phyloP scores from a whole-genome alignment of 1,140 invertebrate species.

The Drosophila virilis region DNA sequence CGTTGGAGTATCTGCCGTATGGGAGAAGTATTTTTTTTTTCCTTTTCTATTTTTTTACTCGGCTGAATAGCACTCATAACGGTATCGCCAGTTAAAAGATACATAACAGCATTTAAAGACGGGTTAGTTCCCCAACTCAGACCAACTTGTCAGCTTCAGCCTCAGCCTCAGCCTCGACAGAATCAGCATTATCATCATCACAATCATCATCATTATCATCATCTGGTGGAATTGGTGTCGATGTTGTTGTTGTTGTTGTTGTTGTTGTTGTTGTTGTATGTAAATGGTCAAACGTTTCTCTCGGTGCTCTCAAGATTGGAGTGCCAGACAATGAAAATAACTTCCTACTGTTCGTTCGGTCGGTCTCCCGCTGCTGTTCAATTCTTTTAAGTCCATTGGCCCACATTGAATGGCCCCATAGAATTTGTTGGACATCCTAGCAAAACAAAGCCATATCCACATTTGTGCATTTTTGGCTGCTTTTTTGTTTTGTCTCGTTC shows the following conservation, averaged over 20 bases:
- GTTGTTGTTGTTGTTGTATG: slow-evolving; percentile 43
- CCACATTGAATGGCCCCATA: slow-evolving; percentile 44
- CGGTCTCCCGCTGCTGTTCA: slow-evolving; percentile 49
- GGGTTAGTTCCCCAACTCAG: slow-evolving; percentile 3
- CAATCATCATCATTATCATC: slow-evolving; percentile 8
- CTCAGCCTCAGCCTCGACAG: slow-evolving; percentile 27
- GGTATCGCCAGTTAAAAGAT: slow-evolving; percentile 51
- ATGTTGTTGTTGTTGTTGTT: slow-evolving; percentile 31
- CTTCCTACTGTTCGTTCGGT: slow-evolving; percentile 46
- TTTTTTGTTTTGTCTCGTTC: slow-evolving; percentile 8
- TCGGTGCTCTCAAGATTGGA: slow-evolving; percentile 37
- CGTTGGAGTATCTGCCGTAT: slow-evolving; percentile 19
- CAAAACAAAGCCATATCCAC: slow-evolving; percentile 50
- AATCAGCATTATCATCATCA: slow-evolving; percentile 17
- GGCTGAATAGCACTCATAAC: slow-evolving; percentile 39
- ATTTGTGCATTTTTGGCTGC: slow-evolving; percentile 32
- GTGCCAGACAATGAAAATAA: slow-evolving; percentile 48
- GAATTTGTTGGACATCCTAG: slow-evolving; percentile 32
- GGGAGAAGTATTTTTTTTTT: slow-evolving; percentile 23
- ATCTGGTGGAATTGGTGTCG: slow-evolving; percentile 48
- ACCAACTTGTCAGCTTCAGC: slow-evolving; percentile 43
- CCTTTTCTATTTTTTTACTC: neutral
- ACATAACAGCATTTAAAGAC: slow-evolving; percentile 52
- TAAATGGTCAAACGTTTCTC: slow-evolving; percentile 52
- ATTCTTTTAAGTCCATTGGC: slow-evolving; percentile 29